phyloP scores from a whole-genome alignment of 2,113 vertebrate species.

The Panthera leo region DNA sequence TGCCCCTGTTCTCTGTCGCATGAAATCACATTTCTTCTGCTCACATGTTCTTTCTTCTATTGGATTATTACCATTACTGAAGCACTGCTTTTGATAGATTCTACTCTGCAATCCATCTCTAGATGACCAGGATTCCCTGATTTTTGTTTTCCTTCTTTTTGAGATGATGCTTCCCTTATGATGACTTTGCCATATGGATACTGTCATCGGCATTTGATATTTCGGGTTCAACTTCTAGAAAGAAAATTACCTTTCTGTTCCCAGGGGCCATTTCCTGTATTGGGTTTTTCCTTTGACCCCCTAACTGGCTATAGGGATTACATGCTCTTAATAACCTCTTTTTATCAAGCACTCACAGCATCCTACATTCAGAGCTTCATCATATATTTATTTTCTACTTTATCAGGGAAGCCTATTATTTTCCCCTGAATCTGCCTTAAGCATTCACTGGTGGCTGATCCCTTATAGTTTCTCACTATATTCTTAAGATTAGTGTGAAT shows the following conservation, averaged over 20 bases:
- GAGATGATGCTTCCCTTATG: background rate
- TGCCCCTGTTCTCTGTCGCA: background rate
- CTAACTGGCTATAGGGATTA: background rate
- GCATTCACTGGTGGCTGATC: background rate
- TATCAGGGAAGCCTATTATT: background rate
- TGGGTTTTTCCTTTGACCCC: background rate
- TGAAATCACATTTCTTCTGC: background rate
- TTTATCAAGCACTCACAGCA: background rate
- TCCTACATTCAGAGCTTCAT: background rate
- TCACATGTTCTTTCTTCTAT: background rate
- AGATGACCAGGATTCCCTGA: background rate
- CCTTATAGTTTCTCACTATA: background rate
- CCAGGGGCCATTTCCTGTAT: background rate
- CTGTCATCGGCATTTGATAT: background rate
- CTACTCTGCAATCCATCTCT: background rate
- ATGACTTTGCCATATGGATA: background rate
- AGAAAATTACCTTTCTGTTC: background rate
- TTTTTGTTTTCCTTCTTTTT: background rate
- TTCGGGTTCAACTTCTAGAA: constrained; percentile 26
- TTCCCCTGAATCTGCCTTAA: background rate
- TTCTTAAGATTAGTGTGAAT: background rate
- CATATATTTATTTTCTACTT: background rate
- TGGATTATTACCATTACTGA: background rate
- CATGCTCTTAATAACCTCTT: background rate
- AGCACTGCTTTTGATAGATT: background rate